Evolutionary conservation across 1,140 invertebrate species (phyloP), one percentile per base, ranked within the genome.

Genomic region (Atta cephalotes): DNA sequence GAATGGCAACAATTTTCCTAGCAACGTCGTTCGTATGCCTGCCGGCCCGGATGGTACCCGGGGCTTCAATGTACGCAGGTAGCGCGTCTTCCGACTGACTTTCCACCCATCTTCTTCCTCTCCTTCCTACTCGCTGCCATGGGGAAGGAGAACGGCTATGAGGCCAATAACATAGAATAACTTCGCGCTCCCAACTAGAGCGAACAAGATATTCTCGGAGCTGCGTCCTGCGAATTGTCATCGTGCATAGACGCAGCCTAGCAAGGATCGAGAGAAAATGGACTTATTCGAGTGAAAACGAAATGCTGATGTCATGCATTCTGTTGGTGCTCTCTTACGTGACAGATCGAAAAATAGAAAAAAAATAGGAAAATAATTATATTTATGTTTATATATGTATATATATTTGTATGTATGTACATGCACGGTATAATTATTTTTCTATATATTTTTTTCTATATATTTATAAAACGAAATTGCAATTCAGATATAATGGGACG

Each of bases 11-110:
- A 90, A 87, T 63, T 68, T 93, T 14, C 89, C 94, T 45, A 92
- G 60, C 35, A 95, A 96, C 92, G 93, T 96, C 16, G 91, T 96
- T 85, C 93, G 96, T 87, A 93, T 95, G 93, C 96, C 96, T 39
- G 94, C 92, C 80, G 96, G 96, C 78, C 96, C 96, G 49, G 96
- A 96, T 89, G 96, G 96, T 85, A 96, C 96, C 21, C 95, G 93
- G 68, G 96, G 96, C 51, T 96, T 96, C 89, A 96, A 95, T 89
- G 92, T 95, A 88, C 95, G 95, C 82, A 96, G 96, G 95, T 96
- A 96, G 96, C 95, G 88, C 92, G 90, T 91, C 89, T 80, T 87
- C 58, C 86, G 84, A 88, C 78, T 71, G 74, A 88, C 53, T 91
- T 81, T 82, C 66, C 89, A 93, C 86, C 87, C 87, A 94, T 92